phyloP scores from a whole-genome alignment of 2,888 invertebrate genomes.

The Sceliomorpha sp. region DNA sequence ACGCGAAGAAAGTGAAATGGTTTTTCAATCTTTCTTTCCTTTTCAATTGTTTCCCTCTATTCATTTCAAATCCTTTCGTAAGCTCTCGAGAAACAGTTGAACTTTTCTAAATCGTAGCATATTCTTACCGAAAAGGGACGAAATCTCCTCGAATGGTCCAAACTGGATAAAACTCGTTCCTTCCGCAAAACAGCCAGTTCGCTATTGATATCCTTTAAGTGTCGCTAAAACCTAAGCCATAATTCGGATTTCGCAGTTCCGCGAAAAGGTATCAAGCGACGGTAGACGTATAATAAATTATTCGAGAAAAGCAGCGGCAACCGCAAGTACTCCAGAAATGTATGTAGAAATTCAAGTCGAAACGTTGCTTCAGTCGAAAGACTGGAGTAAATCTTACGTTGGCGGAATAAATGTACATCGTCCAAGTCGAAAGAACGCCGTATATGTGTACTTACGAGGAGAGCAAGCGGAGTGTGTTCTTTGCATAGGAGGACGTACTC shows the following conservation, averaged over 20 bases:
- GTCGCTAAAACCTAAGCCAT: conserved; percentile 17
- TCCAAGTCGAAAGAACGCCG: conserved; percentile 39
- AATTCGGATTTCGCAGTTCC: conserved; percentile 25
- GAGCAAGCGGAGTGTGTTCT: conserved; percentile 42
- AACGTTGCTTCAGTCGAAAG: conserved; percentile 30
- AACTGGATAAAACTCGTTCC: no score
- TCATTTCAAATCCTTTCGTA: no score
- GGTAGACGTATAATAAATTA: conserved; percentile 37
- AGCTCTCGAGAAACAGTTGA: no score
- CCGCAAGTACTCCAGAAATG: conserved; percentile 40
- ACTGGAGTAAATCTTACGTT: conserved; percentile 51
- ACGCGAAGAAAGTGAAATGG: no score
- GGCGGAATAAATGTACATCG: conserved; percentile 46
- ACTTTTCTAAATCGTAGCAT: no score
- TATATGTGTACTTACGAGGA: conserved; percentile 41
- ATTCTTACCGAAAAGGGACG: no score
- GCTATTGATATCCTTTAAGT: conserved; percentile 12
- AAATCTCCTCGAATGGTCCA: no score
- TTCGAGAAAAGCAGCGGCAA: conserved; percentile 26
- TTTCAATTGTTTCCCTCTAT: no score
- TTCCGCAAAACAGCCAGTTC: conserved; percentile 2
- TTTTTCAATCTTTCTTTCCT: no score
- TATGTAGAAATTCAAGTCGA: conserved; percentile 43
- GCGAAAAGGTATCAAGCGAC: conserved; percentile 26
- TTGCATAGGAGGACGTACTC: conserved; percentile 35